Conservation (phyloP, 1,140 invertebrate species). For the Drosophila miranda region DNA sequence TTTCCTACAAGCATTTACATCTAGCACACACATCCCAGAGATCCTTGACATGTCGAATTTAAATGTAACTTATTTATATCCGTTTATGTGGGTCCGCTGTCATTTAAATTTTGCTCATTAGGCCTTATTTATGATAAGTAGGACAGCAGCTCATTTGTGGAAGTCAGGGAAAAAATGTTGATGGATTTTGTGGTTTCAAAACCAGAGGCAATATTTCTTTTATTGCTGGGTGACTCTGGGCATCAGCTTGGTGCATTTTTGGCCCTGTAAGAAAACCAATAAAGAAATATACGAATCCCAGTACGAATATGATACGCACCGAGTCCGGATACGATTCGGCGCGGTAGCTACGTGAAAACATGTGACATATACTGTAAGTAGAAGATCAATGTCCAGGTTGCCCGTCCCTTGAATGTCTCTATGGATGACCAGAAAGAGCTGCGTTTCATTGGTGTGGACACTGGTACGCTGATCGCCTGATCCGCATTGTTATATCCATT, state of each 20-base stretch:
- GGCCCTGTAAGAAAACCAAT: too few relatives aligned
- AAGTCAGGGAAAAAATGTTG: background rate
- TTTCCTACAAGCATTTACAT: conserved; percentile 4
- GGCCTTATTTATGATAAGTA: conserved; percentile 31
- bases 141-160: background rate
- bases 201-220: conserved; percentile 13
- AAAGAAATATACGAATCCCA: too few relatives aligned
- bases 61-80: conserved; percentile 31
- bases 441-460: too few relatives aligned
- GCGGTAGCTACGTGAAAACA: too few relatives aligned
- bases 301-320: too few relatives aligned
- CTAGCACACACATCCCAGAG: background rate
- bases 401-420: too few relatives aligned
- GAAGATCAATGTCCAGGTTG: too few relatives aligned
- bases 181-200: background rate
- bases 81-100: conserved; percentile 11
- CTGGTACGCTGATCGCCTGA: too few relatives aligned
- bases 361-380: too few relatives aligned
- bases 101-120: conserved; percentile 55
- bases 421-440: too few relatives aligned
- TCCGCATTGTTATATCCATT: conserved; percentile 85
- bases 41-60: conserved; percentile 2
- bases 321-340: too few relatives aligned
- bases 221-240: conserved; percentile 2
- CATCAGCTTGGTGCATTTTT: too few relatives aligned